A percentile compares a stretch with the other conserved stretches of the same genome.
Evolutionary conservation across 2,797 vertebrate genomes (phyloP).

Genomic region (Smutsia temminckii): DNA sequence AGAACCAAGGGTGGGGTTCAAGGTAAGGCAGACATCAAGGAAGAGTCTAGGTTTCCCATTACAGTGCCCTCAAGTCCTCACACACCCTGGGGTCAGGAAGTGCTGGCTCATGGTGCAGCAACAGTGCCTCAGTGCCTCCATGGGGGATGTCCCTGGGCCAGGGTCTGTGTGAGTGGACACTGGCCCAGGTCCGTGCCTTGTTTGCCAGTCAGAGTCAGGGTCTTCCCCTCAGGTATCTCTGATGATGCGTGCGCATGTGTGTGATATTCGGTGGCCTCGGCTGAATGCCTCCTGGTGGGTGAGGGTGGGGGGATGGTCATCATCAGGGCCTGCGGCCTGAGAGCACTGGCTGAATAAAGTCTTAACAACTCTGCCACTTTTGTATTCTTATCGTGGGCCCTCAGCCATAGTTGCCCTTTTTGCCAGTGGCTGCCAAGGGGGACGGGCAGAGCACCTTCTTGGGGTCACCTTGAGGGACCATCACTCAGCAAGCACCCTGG

Average conservation of each 20-base stretch:
- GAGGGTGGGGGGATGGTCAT: slow-evolving; percentile 49
- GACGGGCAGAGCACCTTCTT: neutral
- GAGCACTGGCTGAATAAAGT: slow-evolving; percentile 75
- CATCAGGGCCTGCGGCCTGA: slow-evolving; percentile 60
- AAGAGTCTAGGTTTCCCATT: slow-evolving; percentile 8
- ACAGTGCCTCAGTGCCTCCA: slow-evolving; percentile 17
- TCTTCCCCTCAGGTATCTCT: slow-evolving; percentile 52
- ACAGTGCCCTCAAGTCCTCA: slow-evolving; percentile 20
- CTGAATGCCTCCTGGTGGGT: slow-evolving; percentile 68
- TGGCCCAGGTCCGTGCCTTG: slow-evolving; percentile 29
- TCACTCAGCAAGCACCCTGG: neutral
- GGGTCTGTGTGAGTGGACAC: slow-evolving; percentile 18
- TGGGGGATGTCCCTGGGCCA: neutral
- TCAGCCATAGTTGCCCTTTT: neutral
- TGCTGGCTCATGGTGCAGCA: neutral
- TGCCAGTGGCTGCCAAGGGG: neutral
- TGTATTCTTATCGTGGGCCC: slow-evolving; percentile 24
- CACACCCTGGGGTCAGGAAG: neutral
- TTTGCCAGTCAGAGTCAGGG: slow-evolving; percentile 50
- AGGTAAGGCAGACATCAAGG: neutral
- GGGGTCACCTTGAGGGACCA: neutral
- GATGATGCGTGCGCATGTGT: slow-evolving; percentile 66
- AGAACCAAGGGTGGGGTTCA: slow-evolving; percentile 17
- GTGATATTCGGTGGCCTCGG: slow-evolving; percentile 67
- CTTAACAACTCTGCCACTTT: slow-evolving; percentile 11